A percentile compares a stretch with the other conserved stretches of the same genome.
Conservation (phyloP, 2,888 invertebrate genomes). For the Troides helena region DNA sequence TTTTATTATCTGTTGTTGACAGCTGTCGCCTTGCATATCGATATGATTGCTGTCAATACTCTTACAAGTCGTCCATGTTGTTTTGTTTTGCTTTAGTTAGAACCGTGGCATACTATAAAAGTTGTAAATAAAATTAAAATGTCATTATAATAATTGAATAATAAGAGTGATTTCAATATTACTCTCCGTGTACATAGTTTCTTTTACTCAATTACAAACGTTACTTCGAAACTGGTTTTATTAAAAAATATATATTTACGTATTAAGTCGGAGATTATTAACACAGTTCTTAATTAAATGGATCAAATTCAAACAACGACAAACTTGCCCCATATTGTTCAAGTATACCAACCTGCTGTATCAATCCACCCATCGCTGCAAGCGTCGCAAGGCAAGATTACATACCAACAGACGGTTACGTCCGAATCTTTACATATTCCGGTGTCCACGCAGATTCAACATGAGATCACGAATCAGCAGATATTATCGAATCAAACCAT, state of each 20-base stretch:
- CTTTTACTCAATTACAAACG: neutral
- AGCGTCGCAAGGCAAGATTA: constrained; percentile 56
- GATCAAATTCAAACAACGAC: constrained; percentile 58
- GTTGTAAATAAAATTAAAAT: neutral
- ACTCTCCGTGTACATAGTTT: neutral
- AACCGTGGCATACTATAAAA: constrained; percentile 47
- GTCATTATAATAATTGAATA: too few species aligned
- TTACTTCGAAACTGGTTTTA: neutral
- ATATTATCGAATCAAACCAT: constrained; percentile 60
- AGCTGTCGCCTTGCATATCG: neutral
- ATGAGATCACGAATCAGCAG: constrained; percentile 50
- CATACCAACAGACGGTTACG: constrained; percentile 61
- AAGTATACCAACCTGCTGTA: constrained; percentile 58
- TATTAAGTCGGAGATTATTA: neutral
- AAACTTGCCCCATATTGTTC: constrained; percentile 62
- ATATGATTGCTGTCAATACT: neutral
- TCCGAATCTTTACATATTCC: constrained; percentile 59
- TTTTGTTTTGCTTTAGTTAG: constrained; percentile 44
- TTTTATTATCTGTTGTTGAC: neutral
- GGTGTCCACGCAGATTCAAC: constrained; percentile 45
- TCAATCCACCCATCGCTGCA: constrained; percentile 60
- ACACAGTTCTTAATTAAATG: constrained; percentile 43
- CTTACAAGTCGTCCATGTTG: constrained; percentile 24
- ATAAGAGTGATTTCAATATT: too few species aligned
- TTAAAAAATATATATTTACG: neutral